Conservation (phyloP, 2,797 vertebrate species). For the Periparus ater region DNA sequence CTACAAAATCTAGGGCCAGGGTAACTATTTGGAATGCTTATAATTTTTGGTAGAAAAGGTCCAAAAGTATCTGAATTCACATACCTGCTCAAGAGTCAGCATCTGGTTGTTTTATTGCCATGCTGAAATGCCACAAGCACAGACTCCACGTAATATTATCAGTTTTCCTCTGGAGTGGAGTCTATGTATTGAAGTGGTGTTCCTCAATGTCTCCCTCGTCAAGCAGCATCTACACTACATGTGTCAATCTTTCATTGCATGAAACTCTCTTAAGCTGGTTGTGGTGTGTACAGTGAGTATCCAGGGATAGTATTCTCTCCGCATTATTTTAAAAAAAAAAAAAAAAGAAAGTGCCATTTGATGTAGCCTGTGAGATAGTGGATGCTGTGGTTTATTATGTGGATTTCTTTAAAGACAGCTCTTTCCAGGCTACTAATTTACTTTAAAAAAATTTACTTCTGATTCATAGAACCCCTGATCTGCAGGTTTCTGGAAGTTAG, state of each 20-base stretch:
- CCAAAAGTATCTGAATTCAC: neutral
- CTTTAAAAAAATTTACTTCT: neutral
- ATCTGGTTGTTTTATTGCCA: neutral
- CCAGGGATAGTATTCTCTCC: neutral
- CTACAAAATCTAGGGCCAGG: neutral
- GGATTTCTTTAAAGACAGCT: neutral
- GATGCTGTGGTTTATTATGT: neutral
- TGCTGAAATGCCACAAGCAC: neutral
- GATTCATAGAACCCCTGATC: neutral
- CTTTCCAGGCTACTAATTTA: neutral
- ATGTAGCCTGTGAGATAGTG: neutral
- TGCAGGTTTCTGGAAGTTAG: neutral
- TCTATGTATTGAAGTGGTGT: neutral
- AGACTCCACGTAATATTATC: neutral
- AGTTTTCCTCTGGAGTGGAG: neutral
- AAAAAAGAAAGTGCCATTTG: neutral
- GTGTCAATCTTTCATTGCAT: neutral
- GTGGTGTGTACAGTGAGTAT: neutral
- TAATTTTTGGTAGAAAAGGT: neutral
- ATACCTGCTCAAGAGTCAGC: neutral
- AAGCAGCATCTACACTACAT: rapidly evolving
- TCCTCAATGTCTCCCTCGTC: neutral
- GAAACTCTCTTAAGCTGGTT: neutral
- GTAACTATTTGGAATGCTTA: neutral
- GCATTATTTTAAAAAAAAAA: neutral